A percentile compares a stretch with the other conserved stretches of the same genome.
Conservation (phyloP, 2,888 invertebrate species). For the Fissipunctia ypsillon region DNA sequence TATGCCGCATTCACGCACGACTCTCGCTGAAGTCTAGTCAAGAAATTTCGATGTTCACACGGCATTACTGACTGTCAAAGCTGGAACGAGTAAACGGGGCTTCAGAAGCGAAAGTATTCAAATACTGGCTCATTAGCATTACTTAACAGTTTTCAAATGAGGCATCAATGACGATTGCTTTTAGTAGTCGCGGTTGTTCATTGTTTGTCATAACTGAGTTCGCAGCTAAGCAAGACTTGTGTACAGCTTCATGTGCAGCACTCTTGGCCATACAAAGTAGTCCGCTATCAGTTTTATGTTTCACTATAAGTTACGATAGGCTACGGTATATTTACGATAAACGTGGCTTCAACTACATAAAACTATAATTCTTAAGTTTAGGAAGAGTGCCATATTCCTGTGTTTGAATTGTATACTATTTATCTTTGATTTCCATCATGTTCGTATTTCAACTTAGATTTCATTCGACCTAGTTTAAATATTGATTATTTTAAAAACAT, state of each 20-base stretch:
- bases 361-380: neutral
- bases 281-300: slow-evolving; percentile 5
- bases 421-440: neutral
- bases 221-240: neutral
- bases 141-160: slow-evolving; percentile 2
- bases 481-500: neutral
- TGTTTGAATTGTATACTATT: neutral
- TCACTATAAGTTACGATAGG: slow-evolving; percentile 3
- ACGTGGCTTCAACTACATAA: neutral
- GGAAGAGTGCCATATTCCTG: neutral
- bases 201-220: neutral
- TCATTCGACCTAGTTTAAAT: neutral
- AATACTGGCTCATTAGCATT: neutral
- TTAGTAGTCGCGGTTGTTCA: slow-evolving; percentile 1
- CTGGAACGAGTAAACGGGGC: neutral
- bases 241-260: slow-evolving; percentile 5
- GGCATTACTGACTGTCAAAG: neutral
- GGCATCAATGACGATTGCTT: neutral
- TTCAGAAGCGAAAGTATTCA: slow-evolving; percentile 10
- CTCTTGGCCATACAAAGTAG: slow-evolving; percentile 15
- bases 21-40: slow-evolving; percentile 2
- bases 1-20: slow-evolving; percentile 16
- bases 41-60: slow-evolving; percentile 7
- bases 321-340: slow-evolving; percentile 8
- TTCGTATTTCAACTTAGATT: neutral